Percentiles rank a stretch among this genome's conserved stretches.
These are phyloP conservation scores for Nibea coibor DNA, from an alignment of 2,113 vertebrate species.

Conservation along the genomic window DNA sequence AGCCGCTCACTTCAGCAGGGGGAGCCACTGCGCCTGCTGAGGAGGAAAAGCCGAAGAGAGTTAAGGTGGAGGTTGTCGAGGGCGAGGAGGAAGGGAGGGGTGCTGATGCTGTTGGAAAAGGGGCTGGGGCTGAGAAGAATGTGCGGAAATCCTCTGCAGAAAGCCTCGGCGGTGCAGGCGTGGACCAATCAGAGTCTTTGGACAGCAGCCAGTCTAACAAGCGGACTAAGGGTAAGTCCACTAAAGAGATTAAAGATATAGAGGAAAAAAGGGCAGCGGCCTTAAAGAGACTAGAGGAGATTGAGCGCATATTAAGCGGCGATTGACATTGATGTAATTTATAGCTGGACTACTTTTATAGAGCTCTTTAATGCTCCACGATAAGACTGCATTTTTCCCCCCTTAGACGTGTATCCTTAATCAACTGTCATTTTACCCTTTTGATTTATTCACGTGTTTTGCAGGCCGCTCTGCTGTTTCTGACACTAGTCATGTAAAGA, in stretches of 20 bases:
- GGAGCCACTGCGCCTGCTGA: constrained; percentile 26
- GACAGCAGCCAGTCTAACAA: constrained; percentile 83
- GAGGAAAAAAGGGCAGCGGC: constrained; percentile 97
- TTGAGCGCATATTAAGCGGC: constrained; percentile 96
- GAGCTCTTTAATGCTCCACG: constrained; percentile 49
- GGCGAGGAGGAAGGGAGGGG: constrained; percentile 71
- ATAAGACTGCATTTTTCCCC: constrained; percentile 20
- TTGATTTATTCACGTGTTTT: constrained; percentile 27
- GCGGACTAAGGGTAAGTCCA: constrained; percentile 88
- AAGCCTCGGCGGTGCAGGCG: constrained; percentile 60
- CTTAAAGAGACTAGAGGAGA: constrained; percentile 98
- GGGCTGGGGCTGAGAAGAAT: constrained; percentile 82
- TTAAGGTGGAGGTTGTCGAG: constrained; percentile 45
- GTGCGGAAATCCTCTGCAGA: constrained; percentile 81
- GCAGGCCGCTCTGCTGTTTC: constrained; percentile 11
- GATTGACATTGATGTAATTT: constrained; percentile 83
- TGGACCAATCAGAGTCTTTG: constrained; percentile 80
- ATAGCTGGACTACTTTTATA: constrained; percentile 73
- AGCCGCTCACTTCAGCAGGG: constrained; percentile 71
- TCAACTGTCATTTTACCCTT: constrained; percentile 37
- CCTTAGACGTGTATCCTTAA: constrained; percentile 31
- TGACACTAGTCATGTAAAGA: constrained; percentile 62
- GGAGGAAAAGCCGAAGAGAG: constrained; percentile 54
- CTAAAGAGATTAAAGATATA: constrained; percentile 95
- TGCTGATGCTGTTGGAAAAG: constrained; percentile 57